phyloP scores from a whole-genome alignment of 2,888 invertebrate species.

The Epinotia bilunana region DNA sequence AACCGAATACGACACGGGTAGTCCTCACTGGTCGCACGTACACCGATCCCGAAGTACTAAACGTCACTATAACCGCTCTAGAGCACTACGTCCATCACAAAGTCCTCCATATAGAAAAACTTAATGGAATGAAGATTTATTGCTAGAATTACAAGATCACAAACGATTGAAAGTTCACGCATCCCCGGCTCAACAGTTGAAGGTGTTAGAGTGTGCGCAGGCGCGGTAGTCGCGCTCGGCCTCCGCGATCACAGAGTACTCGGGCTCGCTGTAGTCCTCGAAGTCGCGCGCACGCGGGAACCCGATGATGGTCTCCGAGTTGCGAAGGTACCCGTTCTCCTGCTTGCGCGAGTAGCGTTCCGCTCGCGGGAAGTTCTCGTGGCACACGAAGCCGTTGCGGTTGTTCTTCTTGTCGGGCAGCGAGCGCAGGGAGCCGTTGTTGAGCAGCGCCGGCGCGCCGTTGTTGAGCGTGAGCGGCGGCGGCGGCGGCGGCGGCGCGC shows the following conservation, averaged over 20 bases:
- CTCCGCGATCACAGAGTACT: slow-evolving; percentile 82
- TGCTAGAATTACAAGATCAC: slow-evolving; percentile 85
- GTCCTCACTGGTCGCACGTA: slow-evolving; percentile 72
- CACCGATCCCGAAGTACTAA: slow-evolving; percentile 67
- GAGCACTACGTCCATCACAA: slow-evolving; percentile 78
- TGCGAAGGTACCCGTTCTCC: slow-evolving; percentile 81
- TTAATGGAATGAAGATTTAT: slow-evolving; percentile 85
- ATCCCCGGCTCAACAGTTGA: slow-evolving; percentile 78
- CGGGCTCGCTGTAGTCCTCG: slow-evolving; percentile 80
- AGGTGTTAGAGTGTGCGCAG: slow-evolving; percentile 80
- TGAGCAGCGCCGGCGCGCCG: slow-evolving; percentile 80
- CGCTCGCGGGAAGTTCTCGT: slow-evolving; percentile 81
- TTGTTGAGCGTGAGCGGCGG: slow-evolving; percentile 81
- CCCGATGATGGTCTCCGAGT: slow-evolving; percentile 76
- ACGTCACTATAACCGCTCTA: slow-evolving; percentile 77
- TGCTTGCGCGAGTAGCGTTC: slow-evolving; percentile 82
- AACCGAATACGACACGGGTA: slow-evolving; percentile 75
- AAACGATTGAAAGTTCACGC: slow-evolving; percentile 69
- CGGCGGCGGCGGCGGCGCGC: slow-evolving; percentile 61
- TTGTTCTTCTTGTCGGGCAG: slow-evolving; percentile 79
- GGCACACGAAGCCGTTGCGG: slow-evolving; percentile 76
- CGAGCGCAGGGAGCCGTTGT: slow-evolving; percentile 81
- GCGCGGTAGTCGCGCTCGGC: slow-evolving; percentile 72
- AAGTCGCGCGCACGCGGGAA: slow-evolving; percentile 65
- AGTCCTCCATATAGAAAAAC: slow-evolving; percentile 74